These are phyloP conservation scores for Cyrtodaria siliqua DNA, from an alignment of 2,888 invertebrate species.

Conservation along the genomic window DNA sequence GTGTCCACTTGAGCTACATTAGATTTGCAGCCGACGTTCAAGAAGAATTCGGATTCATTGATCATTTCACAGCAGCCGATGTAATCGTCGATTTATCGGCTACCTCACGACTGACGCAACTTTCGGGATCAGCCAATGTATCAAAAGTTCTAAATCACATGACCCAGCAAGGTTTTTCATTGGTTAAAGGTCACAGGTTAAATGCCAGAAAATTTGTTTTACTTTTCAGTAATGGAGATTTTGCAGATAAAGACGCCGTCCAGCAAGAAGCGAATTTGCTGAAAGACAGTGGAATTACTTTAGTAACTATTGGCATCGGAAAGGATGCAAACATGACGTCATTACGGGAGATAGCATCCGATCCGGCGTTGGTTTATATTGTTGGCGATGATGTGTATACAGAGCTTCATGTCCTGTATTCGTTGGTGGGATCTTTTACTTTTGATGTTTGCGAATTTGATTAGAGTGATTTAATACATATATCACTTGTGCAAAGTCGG, in stretches of 20 bases:
- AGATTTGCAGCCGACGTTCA: background rate
- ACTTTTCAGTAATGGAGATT: background rate
- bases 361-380: background rate
- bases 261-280: background rate
- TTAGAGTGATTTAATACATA: too few species aligned
- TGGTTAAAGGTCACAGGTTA: background rate
- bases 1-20: background rate
- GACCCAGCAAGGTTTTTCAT: background rate
- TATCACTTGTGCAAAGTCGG: too few species aligned
- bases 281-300: background rate
- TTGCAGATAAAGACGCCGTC: background rate
- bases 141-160: background rate
- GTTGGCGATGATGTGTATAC: conserved; percentile 2
- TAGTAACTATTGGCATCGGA: background rate
- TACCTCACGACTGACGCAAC: background rate
- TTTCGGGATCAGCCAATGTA: background rate
- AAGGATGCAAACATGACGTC: background rate
- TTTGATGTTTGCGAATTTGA: background rate
- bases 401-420: background rate
- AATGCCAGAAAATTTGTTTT: background rate
- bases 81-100: background rate
- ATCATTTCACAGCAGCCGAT: background rate
- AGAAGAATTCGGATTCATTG: background rate
- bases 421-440: background rate
- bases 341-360: background rate